Evolutionary conservation across 2,797 vertebrate species (phyloP).

Genomic region (Anomalospiza imberbis): DNA sequence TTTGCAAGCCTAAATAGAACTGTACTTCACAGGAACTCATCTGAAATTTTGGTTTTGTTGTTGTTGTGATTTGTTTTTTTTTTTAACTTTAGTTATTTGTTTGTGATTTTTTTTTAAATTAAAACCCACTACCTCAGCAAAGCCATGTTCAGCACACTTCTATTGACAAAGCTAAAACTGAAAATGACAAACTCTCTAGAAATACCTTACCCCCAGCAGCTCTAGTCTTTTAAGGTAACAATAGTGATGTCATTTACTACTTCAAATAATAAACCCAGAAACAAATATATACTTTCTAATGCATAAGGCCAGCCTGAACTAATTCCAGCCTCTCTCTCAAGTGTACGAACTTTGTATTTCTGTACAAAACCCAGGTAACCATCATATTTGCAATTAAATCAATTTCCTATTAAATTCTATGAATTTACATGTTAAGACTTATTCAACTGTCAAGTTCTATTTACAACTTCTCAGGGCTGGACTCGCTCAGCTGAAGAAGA

Average conservation of each 20-base stretch:
- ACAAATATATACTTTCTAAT: neutral
- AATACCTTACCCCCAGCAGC: neutral
- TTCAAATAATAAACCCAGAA: neutral
- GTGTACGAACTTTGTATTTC: fast-evolving
- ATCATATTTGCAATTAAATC: neutral
- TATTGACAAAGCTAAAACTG: neutral
- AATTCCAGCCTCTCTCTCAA: neutral
- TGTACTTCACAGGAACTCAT: neutral
- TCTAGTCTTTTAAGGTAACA: neutral
- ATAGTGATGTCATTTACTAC: neutral
- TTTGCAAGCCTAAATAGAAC: neutral
- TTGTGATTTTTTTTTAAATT: neutral
- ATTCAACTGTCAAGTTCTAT: neutral
- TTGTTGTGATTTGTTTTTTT: neutral
- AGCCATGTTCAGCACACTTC: neutral
- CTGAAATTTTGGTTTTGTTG: neutral
- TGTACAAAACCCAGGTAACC: neutral
- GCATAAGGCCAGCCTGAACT: neutral
- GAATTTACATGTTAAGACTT: neutral
- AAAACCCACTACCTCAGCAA: neutral
- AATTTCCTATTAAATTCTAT: neutral
- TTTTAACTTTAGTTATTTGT: neutral
- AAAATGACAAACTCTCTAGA: neutral
- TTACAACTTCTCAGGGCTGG: neutral
- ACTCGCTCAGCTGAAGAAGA: neutral